Base-by-base conservation (phyloP, 2,888 invertebrate species). In the Agrochola lota region DNA sequence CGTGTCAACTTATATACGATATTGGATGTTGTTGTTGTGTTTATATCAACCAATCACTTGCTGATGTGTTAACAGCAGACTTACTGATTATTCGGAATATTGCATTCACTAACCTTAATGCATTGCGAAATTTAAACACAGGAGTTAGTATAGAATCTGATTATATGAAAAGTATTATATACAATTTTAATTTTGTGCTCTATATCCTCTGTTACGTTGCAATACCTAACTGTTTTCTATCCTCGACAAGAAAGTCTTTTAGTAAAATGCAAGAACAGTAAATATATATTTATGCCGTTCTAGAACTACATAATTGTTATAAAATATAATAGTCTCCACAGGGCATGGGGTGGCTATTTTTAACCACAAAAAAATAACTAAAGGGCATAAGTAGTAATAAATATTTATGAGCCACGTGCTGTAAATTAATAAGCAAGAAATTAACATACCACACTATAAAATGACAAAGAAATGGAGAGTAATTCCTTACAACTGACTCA, bases 401-500 rank as follows among this genome's bases (percentile, higher is more conserved):
- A 52, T 57, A 66, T 66, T 67, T 49, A 80, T 43, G 57, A n/a
- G 43, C 12, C 30, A 55, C 11, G 11, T 30, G 46, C 26, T 17
- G 4, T 59, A 68, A 78, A 57, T 52, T 60, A 64, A 68, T 84
- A 75, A 80, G 59, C 57, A 64, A 60, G n/a, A 64, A 23, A 85
- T 67, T 77, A 77, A 67, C 64, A 77, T 59, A 49, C 15, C n/a
- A 43, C 52, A 55, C 30, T 63, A 63, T 71, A 57, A 81, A 72
- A 77, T 77, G 74, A 87, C 85, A 87, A 87, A 86, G 80, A 83
- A 76, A 74, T 77, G 70, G 17, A 68, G 64, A 78, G 75, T 77
- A 59, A 88, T 87, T 78, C 88, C 78, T 40, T 5, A 15, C 20
- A 8, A 71, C 63, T 87, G 88, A 87, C 40, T 87, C 88, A 87